Evolutionary conservation across 2,888 invertebrate species (phyloP).

Genomic region (Cosmia pyralina): DNA sequence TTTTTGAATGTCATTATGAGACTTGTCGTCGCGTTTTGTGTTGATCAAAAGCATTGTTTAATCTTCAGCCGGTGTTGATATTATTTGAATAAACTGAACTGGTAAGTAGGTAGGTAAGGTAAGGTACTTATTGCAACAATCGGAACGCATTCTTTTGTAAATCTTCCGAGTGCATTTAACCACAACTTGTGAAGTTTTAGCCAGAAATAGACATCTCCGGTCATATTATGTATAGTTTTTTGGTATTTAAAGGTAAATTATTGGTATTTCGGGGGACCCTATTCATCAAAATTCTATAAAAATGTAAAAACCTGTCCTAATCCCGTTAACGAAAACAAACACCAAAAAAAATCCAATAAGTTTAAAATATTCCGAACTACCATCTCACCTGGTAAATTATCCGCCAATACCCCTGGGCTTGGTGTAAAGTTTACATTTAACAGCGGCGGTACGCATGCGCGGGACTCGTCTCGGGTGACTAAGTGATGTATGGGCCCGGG

Average conservation of each 20-base stretch:
- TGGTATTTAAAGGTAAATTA: not conserved
- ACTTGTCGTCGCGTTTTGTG: slow-evolving; percentile 66
- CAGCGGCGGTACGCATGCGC: slow-evolving; percentile 65
- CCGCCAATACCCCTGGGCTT: slow-evolving; percentile 72
- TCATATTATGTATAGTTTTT: not conserved
- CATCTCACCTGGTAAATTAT: slow-evolving; percentile 70
- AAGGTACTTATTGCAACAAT: not conserved
- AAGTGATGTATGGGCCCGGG: slow-evolving; percentile 72
- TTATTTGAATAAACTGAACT: slow-evolving; percentile 26
- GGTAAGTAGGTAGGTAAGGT: not conserved
- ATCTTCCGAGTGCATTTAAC: not conserved
- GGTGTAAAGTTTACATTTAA: slow-evolving; percentile 72
- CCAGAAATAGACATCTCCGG: too few species aligned
- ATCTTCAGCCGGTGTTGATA: slow-evolving; percentile 66
- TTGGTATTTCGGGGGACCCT: not conserved
- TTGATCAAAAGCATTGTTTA: slow-evolving; percentile 81
- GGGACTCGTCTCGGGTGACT: slow-evolving; percentile 66
- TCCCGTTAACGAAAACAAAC: slow-evolving; percentile 32
- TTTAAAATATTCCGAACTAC: slow-evolving; percentile 63
- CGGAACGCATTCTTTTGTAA: not conserved
- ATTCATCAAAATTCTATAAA: not conserved
- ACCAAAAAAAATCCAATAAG: slow-evolving; percentile 46
- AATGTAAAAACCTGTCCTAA: not conserved
- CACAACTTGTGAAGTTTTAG: not conserved
- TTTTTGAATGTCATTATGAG: slow-evolving; percentile 80